Evolutionary conservation across 2,113 vertebrate species (phyloP).

Genomic region (Sinosuthora webbiana): DNA sequence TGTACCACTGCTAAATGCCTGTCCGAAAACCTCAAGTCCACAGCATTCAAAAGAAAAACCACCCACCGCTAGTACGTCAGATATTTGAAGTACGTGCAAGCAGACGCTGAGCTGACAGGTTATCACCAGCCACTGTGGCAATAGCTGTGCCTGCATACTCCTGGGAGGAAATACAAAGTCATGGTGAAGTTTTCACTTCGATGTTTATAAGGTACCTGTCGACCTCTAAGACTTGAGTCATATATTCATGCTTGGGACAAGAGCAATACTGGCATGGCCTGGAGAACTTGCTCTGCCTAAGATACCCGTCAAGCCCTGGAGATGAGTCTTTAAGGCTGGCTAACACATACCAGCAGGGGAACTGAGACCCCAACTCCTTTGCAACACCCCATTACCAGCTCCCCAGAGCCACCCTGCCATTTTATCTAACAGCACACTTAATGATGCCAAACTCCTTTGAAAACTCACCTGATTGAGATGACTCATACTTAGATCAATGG

Average conservation of each 20-base stretch:
- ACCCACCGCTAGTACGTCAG: accelerated
- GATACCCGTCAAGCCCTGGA: neutral
- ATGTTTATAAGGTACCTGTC: neutral
- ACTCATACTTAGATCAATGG: neutral
- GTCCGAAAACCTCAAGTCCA: neutral
- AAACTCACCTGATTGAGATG: neutral
- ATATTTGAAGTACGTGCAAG: neutral
- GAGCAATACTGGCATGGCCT: neutral
- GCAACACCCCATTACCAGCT: neutral
- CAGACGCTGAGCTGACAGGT: neutral
- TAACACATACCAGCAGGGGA: neutral
- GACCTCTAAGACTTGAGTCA: neutral
- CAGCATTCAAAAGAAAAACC: neutral
- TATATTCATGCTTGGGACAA: neutral
- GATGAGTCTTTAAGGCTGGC: neutral
- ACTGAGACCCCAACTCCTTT: neutral
- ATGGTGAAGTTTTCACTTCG: neutral
- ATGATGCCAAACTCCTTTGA: neutral
- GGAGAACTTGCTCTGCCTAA: neutral
- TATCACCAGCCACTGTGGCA: neutral
- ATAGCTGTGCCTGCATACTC: neutral
- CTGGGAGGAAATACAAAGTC: neutral
- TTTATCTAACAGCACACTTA: neutral
- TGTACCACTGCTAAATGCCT: neutral
- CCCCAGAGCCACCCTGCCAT: neutral